Conservation (phyloP, 2,797 vertebrate species). For the Salarias fasciatus region DNA sequence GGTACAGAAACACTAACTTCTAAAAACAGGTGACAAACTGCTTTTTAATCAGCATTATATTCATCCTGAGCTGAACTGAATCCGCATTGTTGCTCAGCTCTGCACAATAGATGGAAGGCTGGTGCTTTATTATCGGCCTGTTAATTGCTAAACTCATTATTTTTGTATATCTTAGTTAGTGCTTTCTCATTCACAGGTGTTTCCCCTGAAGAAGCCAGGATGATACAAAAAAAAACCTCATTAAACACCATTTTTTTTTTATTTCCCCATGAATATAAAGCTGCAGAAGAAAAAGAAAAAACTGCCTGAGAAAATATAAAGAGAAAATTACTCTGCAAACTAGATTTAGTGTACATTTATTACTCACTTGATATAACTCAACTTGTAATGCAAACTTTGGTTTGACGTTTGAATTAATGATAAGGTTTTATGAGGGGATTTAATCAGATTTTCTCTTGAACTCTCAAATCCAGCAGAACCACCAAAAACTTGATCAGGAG, state of each 20-base stretch:
- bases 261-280: slow-evolving; percentile 17
- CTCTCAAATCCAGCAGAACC: slow-evolving; percentile 43
- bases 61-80: too few relatives aligned
- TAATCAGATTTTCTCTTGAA: slow-evolving; percentile 43
- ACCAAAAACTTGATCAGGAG: slow-evolving; percentile 34
- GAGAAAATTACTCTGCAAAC: slow-evolving; percentile 4
- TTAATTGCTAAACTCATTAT: slow-evolving; percentile 50
- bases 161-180: slow-evolving; percentile 26
- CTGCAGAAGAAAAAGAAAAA: slow-evolving; percentile 21
- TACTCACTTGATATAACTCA: slow-evolving; percentile 1
- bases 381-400: slow-evolving; percentile 10
- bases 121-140: slow-evolving; percentile 34
- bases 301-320: slow-evolving; percentile 22
- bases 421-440: slow-evolving; percentile 43
- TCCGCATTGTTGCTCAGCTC: too few relatives aligned
- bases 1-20: too few relatives aligned
- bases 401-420: slow-evolving; percentile 42
- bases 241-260: slow-evolving; percentile 14
- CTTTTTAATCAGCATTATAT: too few relatives aligned
- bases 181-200: slow-evolving; percentile 37
- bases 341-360: slow-evolving; percentile 20
- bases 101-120: background rate
- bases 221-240: slow-evolving; percentile 23
- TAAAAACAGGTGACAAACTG: too few relatives aligned
- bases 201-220: slow-evolving; percentile 11